Percentiles rank a stretch among this genome's conserved stretches.
These are phyloP conservation scores for Thamnaconus septentrionalis DNA, from an alignment of 2,113 vertebrate species.

Conservation along the genomic window DNA sequence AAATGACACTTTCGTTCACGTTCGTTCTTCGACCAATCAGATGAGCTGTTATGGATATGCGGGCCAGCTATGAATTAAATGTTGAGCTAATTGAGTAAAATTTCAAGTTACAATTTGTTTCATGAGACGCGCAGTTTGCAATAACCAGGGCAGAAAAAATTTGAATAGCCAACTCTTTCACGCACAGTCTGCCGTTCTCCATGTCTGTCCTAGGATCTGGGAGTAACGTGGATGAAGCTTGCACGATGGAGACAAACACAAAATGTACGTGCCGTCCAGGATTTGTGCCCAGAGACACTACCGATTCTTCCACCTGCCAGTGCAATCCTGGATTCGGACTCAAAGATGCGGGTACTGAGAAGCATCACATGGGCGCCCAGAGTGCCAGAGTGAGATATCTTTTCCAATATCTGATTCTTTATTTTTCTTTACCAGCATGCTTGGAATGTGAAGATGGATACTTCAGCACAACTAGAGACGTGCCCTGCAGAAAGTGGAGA, in stretches of 20 bases:
- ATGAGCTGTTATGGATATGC: no score
- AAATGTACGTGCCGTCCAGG: constrained; percentile 39
- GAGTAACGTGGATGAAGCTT: accelerated
- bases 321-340: constrained; percentile 40
- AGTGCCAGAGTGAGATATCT: not conserved
- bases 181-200: not conserved
- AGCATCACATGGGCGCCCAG: not conserved
- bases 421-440: constrained; percentile 37
- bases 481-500: constrained; percentile 39
- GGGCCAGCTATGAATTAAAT: no score
- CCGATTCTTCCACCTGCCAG: not conserved
- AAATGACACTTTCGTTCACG: no score
- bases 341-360: constrained; percentile 12
- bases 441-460: constrained; percentile 31
- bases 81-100: no score
- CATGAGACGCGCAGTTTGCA: no score
- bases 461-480: constrained; percentile 7
- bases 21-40: no score
- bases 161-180: no score
- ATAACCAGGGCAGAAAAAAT: no score
- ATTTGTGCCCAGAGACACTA: not conserved
- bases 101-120: no score
- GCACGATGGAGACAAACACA: constrained; percentile 8
- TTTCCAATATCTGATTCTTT: not conserved
- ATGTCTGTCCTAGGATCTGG: constrained; percentile 8